Evolutionary conservation across 2,113 vertebrate species (phyloP).

Genomic region (Elanus axillaris): DNA sequence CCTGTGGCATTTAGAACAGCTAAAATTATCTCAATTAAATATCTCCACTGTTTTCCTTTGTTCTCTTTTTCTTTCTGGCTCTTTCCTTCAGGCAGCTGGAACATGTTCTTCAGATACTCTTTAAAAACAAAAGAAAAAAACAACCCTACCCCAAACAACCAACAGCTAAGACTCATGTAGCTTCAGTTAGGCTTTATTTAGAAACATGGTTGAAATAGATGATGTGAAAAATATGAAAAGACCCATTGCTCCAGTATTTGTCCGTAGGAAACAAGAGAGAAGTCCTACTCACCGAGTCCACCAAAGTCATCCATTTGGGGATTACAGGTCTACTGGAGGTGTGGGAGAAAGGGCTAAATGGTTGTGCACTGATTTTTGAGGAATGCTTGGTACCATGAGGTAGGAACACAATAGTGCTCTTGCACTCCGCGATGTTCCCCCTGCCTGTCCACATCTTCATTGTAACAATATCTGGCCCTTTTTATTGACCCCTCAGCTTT

Average conservation of each 20-base stretch:
- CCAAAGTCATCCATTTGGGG: not conserved
- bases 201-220: not conserved
- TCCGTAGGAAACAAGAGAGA: not conserved
- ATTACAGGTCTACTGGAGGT: not conserved
- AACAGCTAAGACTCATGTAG: not conserved
- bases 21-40: constrained; percentile 60
- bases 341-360: not conserved
- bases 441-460: not conserved
- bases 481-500: not conserved
- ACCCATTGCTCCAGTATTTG: not conserved
- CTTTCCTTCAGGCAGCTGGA: constrained; percentile 40
- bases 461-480: not conserved
- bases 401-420: rapidly evolving
- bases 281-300: not conserved
- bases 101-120: not conserved
- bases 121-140: not conserved
- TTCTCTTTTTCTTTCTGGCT: constrained; percentile 22
- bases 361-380: not conserved
- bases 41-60: constrained; percentile 35
- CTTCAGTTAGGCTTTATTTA: not conserved
- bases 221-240: not conserved
- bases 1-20: constrained; percentile 35
- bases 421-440: not conserved
- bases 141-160: not conserved
- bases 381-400: rapidly evolving